Evolutionary conservation across 2,888 invertebrate genomes (phyloP).

Genomic region (Spodoptera exigua): DNA sequence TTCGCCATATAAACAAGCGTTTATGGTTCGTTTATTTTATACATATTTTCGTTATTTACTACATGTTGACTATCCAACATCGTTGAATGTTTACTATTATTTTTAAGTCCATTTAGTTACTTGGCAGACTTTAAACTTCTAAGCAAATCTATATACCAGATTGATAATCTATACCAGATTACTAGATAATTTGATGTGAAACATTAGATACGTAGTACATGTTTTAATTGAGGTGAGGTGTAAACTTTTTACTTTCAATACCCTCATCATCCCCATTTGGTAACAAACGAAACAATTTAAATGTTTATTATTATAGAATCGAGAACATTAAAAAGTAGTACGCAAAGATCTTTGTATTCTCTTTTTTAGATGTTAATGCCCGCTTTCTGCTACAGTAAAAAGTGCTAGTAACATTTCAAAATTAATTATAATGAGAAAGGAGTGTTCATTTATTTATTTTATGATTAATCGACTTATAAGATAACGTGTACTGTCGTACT

Average conservation of each 20-base stretch:
- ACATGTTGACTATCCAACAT: neutral
- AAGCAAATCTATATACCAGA: no score
- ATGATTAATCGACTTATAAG: slow-evolving; percentile 30
- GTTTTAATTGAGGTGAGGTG: no score
- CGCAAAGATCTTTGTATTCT: slow-evolving; percentile 1
- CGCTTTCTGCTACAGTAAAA: slow-evolving; percentile 32
- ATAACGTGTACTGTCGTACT: slow-evolving; percentile 4
- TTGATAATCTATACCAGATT: no score
- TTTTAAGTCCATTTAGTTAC: no score
- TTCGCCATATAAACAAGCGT: slow-evolving; percentile 25
- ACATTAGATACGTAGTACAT: no score
- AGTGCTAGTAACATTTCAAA: slow-evolving; percentile 4
- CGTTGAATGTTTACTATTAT: no score
- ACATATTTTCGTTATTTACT: neutral
- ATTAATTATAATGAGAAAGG: slow-evolving; percentile 26
- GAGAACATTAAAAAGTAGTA: slow-evolving; percentile 7
- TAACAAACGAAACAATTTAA: no score
- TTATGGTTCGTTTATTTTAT: slow-evolving; percentile 6
- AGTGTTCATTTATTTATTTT: slow-evolving; percentile 8
- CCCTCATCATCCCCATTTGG: no score
- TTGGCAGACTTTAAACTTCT: no score
- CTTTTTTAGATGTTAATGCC: slow-evolving; percentile 12
- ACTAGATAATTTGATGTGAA: no score
- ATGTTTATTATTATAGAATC: slow-evolving; percentile 12
- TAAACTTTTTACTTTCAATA: no score